Base-by-base conservation (phyloP, 2,113 vertebrate species). In the Leptobrachium leishanense region DNA sequence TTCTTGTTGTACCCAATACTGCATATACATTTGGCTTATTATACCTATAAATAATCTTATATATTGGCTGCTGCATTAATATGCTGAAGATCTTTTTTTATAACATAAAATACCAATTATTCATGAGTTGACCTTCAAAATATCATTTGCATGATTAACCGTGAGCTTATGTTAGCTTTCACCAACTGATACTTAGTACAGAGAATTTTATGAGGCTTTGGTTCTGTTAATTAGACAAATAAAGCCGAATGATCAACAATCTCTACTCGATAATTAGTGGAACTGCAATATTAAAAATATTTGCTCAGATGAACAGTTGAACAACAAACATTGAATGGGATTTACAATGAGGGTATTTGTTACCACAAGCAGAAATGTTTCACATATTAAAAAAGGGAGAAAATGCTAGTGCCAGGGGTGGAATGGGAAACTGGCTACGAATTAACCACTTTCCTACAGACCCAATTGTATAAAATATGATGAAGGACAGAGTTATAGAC, bases 81-180 rank as follows among this genome's bases (percentile, higher is more conserved):
- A 50, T 50, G 46, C 46, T 50, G 46, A 5, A 50, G 4, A 8
- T 50, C 46, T 8, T 50, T 50, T 50, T 50, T 4, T 50, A 50
- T 50, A 50, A 10, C 31, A 57, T 31, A 71, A 71, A 53, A 31
- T n/a, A 53, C 8, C 54, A 72, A 41, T 72, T 72, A 62, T 62
- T 73, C 13, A 43, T n/a, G 59, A n/a, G 2, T 3, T 73, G 71
- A 73, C 71, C 54, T 73, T 73, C 40, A 73, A 73, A 62, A 73
- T 73, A 73, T 73, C 13, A 73, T 73, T 73, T 59, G 71, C 72
- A 39, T 64, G 43, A 46, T 74, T 63, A 63, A 31, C 41, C 9
- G 9, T 57, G 46, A 42, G 43, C 41, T 46, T 39, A 40, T 64
- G 59, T 2, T 64, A 64, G 72, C 46, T 12, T 11, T 43, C 46